These are phyloP conservation scores for Eubasilissa regina DNA, from an alignment of 1,140 invertebrate genomes.

Conservation along the genomic window DNA sequence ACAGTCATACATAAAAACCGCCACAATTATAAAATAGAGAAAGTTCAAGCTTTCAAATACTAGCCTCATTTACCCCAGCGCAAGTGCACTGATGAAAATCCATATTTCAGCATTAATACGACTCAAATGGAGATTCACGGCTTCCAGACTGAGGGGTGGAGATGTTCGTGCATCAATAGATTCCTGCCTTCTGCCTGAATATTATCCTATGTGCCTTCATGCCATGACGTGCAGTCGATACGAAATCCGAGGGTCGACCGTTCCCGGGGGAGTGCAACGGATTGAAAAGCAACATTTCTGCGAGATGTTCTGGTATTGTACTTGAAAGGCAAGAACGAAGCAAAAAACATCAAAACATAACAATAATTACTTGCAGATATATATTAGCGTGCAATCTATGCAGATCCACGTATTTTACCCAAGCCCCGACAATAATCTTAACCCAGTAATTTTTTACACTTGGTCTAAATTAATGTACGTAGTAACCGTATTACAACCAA, in stretches of 20 bases:
- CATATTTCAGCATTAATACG: slow-evolving; percentile 47
- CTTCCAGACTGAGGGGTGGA: slow-evolving; percentile 4
- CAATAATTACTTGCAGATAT: too few relatives aligned
- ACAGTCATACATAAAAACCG: too few relatives aligned
- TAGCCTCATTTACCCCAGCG: slow-evolving; percentile 27
- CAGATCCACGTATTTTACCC: too few relatives aligned
- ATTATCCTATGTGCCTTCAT: not conserved
- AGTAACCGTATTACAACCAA: too few relatives aligned
- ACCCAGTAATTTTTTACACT: too few relatives aligned
- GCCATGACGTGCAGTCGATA: too few relatives aligned
- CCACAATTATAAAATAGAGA: slow-evolving; percentile 5
- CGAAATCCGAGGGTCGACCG: not conserved
- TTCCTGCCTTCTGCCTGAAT: slow-evolving; percentile 7
- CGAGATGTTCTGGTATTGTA: not conserved
- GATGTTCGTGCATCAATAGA: slow-evolving; percentile 32
- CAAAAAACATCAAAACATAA: too few relatives aligned
- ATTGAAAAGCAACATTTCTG: slow-evolving; percentile 30
- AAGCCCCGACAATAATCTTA: too few relatives aligned
- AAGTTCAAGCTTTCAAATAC: slow-evolving; percentile 16
- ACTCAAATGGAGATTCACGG: slow-evolving; percentile 48
- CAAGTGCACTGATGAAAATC: slow-evolving; percentile 45
- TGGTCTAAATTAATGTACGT: too few relatives aligned
- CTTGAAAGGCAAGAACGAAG: too few relatives aligned
- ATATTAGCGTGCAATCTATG: too few relatives aligned
- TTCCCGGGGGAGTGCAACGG: not conserved